Evolutionary conservation across 2,113 vertebrate genomes (phyloP), one percentile per base, ranked within the genome.

Genomic region (Percina caprodes): DNA sequence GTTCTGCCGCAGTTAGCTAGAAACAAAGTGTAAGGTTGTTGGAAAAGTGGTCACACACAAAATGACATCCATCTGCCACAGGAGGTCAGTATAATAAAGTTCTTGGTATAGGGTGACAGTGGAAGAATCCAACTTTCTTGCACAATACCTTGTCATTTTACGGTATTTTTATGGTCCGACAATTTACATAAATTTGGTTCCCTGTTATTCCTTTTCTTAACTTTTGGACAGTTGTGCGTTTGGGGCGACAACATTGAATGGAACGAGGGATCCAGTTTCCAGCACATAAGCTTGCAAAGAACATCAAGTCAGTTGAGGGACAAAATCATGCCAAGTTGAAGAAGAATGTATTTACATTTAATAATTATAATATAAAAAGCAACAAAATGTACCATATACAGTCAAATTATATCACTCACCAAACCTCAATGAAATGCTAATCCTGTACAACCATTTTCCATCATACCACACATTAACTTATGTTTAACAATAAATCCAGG

Each of bases 261-360:
- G 18, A 84, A 49, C 9, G 16, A 23, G 18, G 21, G 63, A 73
- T 78, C 14, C 1, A 15, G 23, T 69, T 88, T 68, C 48, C 11
- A 19, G 15, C 4, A 30, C 45, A 45, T 23, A 52, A 10, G 35
- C 35, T 60, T 49, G 11, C 21, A 42, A 49, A 48, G 18, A 69
- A 18, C 66, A 66, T 56, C 2, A 51, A 51, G 55, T 42, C 21
- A 68, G 14, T 51, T n/a, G 3, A 30, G 11, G 48, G 10, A 58
- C 7, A 62, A 54, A 78, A 26, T 21, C 4, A 11, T 26, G 12
- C 4, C 11, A 70, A 42, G 13, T 65, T 18, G 48, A 73, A 46
- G 11, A 46, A 60, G 10, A 73, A 33, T 9, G 2, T 30, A 81
- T 77, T 63, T 79, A 84, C 54, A 78, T 87, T 76, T 86, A 86